Percentiles rank a stretch among this genome's conserved stretches.
phyloP scores from a whole-genome alignment of 1,140 invertebrate species.

The Tachypleus tridentatus region DNA sequence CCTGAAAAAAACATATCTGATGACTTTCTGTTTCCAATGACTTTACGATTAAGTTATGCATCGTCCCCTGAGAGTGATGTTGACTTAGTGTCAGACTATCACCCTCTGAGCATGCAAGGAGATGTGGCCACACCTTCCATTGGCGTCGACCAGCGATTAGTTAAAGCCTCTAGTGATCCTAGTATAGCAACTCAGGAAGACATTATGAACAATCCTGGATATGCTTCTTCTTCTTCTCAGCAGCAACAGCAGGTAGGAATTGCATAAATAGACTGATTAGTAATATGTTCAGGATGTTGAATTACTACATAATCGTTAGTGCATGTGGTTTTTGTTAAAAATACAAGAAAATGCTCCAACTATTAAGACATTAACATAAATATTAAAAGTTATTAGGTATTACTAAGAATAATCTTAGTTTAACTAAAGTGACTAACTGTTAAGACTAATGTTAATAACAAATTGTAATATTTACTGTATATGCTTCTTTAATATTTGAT shows the following conservation, averaged over 20 bases:
- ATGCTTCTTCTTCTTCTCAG: no score
- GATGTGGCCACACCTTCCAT: conserved; percentile 36
- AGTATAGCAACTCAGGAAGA: conserved; percentile 59
- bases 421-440: no score
- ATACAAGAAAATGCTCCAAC: no score
- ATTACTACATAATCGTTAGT: background rate
- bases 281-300: no score
- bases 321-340: background rate
- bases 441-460: no score
- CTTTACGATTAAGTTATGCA: conserved; percentile 84
- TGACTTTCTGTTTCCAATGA: conserved; percentile 97
- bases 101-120: conserved; percentile 32
- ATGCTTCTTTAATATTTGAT: no score
- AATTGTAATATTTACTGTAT: no score
- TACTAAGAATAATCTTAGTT: no score
- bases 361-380: no score
- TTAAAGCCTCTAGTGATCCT: conserved; percentile 73
- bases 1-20: conserved; percentile 42
- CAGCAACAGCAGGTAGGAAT: no score
- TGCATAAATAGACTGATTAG: no score
- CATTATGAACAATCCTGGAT: background rate
- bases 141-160: conserved; percentile 41
- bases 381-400: no score
- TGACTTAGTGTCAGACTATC: conserved; percentile 55
- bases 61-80: conserved; percentile 90